Evolutionary conservation across 2,888 invertebrate genomes (phyloP).

Genomic region (Hydraecia micacea): DNA sequence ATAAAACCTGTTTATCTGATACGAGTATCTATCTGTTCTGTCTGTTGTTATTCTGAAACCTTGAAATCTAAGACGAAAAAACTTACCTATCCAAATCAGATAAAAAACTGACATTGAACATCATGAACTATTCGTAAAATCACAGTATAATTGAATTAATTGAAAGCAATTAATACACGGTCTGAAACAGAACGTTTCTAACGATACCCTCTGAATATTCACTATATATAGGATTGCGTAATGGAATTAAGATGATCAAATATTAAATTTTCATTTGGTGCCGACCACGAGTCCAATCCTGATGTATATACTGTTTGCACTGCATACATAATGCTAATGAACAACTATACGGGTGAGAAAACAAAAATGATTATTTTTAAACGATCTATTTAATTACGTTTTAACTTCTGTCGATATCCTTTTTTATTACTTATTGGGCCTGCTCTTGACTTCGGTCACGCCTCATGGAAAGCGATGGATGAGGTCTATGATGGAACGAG

Average conservation of each 20-base stretch:
- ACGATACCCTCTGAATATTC: constrained; percentile 39
- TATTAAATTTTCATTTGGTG: constrained; percentile 70
- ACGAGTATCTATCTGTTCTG: background rate
- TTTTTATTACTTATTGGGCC: background rate
- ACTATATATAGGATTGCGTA: constrained; percentile 41
- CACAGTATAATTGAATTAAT: constrained; percentile 12
- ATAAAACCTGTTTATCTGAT: background rate
- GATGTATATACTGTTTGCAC: constrained; percentile 48
- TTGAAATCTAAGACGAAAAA: background rate
- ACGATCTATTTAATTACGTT: background rate
- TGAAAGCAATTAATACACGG: constrained; percentile 32
- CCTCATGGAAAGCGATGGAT: background rate
- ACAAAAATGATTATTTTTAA: background rate
- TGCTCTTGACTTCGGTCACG: background rate
- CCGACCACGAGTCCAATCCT: constrained; percentile 50
- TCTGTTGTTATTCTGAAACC: too few species aligned
- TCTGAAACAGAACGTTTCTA: constrained; percentile 18
- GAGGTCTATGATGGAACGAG: background rate
- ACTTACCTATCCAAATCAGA: background rate
- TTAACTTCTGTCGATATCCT: background rate
- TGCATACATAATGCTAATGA: constrained; percentile 50
- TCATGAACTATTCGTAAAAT: background rate
- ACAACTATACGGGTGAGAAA: constrained; percentile 21
- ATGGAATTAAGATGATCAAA: constrained; percentile 67
- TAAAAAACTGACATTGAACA: background rate